Conservation (phyloP, 2,797 vertebrate genomes). For the Acanthurus tractus region DNA sequence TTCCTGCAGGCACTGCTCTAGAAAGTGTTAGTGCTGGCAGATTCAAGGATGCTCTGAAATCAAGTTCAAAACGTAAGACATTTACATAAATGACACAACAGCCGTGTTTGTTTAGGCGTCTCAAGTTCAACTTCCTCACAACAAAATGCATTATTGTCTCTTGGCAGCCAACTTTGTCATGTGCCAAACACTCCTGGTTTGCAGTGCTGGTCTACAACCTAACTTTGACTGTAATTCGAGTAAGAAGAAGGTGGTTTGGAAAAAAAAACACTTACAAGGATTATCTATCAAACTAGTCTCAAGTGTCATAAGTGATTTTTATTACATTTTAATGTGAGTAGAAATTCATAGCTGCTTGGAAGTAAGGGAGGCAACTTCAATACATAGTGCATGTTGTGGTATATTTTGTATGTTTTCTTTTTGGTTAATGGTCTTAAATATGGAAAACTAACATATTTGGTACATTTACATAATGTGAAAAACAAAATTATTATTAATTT, state of each 20-base stretch:
- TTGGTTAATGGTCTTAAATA: constrained; percentile 21
- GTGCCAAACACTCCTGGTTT: neutral
- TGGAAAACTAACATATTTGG: neutral
- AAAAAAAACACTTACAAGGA: neutral
- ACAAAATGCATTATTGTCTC: neutral
- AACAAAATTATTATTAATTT: too few species aligned
- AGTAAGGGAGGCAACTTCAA: neutral
- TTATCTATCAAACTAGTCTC: neutral
- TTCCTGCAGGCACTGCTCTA: neutral
- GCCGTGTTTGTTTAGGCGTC: neutral
- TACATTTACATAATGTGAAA: too few species aligned
- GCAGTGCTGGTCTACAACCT: neutral
- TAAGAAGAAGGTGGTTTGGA: neutral
- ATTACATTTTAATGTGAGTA: constrained; percentile 15
- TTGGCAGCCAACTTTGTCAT: neutral
- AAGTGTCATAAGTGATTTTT: neutral
- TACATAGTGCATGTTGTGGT: constrained; percentile 10
- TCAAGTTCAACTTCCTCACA: neutral
- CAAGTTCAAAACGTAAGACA: neutral
- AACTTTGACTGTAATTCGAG: neutral
- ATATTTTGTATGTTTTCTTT: constrained; percentile 16
- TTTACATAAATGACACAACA: neutral
- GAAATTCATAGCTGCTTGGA: constrained; percentile 11
- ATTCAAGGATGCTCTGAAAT: neutral
- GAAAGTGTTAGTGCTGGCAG: neutral